Evolutionary conservation across 2,888 invertebrate species (phyloP), one percentile per base, ranked within the genome.

Genomic region (Helobdella robusta): DNA sequence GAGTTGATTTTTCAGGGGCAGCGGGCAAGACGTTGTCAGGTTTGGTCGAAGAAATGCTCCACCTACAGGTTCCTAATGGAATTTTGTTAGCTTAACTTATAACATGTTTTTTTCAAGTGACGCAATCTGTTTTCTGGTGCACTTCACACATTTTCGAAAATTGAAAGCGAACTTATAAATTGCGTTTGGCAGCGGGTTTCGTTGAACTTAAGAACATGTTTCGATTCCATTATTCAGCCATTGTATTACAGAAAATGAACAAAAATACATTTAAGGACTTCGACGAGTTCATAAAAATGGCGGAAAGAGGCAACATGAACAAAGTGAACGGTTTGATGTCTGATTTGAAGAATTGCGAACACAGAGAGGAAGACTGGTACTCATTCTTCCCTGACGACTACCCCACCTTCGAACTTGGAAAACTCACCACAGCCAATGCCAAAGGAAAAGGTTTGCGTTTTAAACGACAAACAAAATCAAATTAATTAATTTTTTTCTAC

Each of bases 211-310:
- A n/a, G n/a, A n/a, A n/a, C n/a, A n/a, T n/a, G n/a, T n/a, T n/a
- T n/a, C n/a, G n/a, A n/a, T n/a, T n/a, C n/a, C n/a, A n/a, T n/a
- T n/a, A n/a, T n/a, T n/a, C n/a, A n/a, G n/a, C n/a, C n/a, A n/a
- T n/a, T n/a, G n/a, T n/a, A n/a, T n/a, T n/a, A n/a, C n/a, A n/a
- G n/a, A n/a, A n/a, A n/a, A n/a, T n/a, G n/a, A n/a, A n/a, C n/a
- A n/a, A n/a, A n/a, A n/a, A n/a, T n/a, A n/a, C n/a, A 5, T 8
- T 48, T 48, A 34, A 60, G 60, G 44, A 60, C 36, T 60, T 60
- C 25, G 23, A 1, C 8, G 44, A 60, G 30, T 44, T 60, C 1
- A 30, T 44, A 34, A 1, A 36, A 44, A 23, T 60, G 40, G 60
- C 60, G 6, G 44, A 60, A 20, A 23, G 44, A 23, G 60, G 60